Evolutionary conservation across 1,140 invertebrate species (phyloP).

Genomic region (Lysiphlebus fabarum): DNA sequence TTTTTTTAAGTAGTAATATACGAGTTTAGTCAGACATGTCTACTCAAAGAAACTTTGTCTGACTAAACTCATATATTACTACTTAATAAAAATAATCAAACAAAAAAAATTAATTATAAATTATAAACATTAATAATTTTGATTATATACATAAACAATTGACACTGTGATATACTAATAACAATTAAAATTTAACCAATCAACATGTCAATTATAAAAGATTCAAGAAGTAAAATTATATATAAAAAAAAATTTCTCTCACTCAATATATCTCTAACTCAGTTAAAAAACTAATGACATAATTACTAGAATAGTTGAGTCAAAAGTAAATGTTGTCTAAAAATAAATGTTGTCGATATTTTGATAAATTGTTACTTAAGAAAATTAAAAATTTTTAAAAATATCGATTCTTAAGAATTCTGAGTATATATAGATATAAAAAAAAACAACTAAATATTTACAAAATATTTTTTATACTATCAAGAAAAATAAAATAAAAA

Average conservation of each 20-base stretch:
- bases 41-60: no score
- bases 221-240: conserved; percentile 17
- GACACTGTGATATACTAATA: not conserved
- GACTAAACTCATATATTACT: no score
- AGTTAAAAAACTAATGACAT: conserved; percentile 11
- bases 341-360: not conserved
- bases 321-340: not conserved
- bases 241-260: conserved; percentile 4
- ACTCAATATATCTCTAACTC: not conserved
- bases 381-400: not conserved
- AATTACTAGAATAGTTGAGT: conserved; percentile 9
- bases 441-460: no score
- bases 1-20: no score
- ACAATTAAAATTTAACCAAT: conserved; percentile 22
- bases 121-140: no score
- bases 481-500: conserved; percentile 1
- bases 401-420: no score
- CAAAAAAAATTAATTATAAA: no score
- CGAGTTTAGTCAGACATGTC: no score
- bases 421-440: no score
- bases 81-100: no score
- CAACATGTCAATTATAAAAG: conserved; percentile 21
- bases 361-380: not conserved
- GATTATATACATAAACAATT: no score
- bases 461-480: no score